A percentile compares a stretch with the other conserved stretches of the same genome.
Evolutionary conservation across 2,113 vertebrate genomes (phyloP).

Genomic region (Equus przewalskii): DNA sequence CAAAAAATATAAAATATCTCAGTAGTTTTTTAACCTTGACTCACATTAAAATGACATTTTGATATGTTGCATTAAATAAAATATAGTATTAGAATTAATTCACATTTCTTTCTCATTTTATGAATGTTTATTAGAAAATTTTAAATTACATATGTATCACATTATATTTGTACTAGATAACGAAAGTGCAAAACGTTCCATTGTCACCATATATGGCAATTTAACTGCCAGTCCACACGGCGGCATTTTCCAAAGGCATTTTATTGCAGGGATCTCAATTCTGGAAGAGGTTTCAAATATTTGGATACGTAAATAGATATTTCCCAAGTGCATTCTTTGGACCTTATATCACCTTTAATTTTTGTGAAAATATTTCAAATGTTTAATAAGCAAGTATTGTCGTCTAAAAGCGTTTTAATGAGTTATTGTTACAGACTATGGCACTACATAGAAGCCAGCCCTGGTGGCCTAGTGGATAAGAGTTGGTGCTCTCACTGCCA

Average conservation of each 20-base stretch:
- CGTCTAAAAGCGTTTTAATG: not conserved
- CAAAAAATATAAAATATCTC: not conserved
- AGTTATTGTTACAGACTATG: not conserved
- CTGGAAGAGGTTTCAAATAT: constrained; percentile 29
- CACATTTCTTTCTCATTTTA: constrained; percentile 10
- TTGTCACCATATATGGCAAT: not conserved
- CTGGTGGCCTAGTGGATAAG: too few relatives aligned
- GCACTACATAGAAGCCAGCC: not conserved
- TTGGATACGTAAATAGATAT: not conserved
- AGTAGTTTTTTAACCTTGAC: not conserved
- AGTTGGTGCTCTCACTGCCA: too few relatives aligned
- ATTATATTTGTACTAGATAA: not conserved
- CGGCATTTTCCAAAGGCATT: not conserved
- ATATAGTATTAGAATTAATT: constrained; percentile 40
- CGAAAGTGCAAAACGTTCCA: not conserved
- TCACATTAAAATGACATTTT: constrained; percentile 28
- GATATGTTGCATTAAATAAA: constrained; percentile 47
- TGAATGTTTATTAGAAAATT: not conserved
- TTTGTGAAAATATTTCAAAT: constrained; percentile 43
- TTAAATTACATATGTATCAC: not conserved
- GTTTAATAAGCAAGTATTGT: not conserved
- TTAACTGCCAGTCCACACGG: not conserved
- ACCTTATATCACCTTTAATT: not conserved
- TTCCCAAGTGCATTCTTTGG: not conserved
- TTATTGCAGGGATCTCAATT: not conserved